A percentile compares a stretch with the other conserved stretches of the same genome.
phyloP scores from a whole-genome alignment of 2,888 invertebrate species.

The Cerceris rybyensis region DNA sequence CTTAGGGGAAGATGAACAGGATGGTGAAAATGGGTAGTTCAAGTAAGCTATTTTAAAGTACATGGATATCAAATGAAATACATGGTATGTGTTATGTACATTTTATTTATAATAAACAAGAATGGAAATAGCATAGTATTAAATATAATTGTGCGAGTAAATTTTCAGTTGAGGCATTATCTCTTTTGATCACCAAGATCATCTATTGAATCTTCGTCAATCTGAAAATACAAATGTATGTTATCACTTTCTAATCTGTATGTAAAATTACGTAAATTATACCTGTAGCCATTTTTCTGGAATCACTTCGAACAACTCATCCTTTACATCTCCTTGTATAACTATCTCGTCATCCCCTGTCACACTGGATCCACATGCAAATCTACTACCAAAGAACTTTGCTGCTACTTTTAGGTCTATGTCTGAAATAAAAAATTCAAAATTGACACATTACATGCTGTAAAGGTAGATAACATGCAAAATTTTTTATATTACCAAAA shows the following conservation, averaged over 20 bases:
- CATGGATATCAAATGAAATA: constrained; percentile 40
- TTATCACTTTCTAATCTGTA: neutral
- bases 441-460: no score
- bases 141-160: constrained; percentile 74
- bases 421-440: constrained; percentile 84
- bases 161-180: constrained; percentile 82
- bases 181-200: constrained; percentile 96
- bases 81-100: constrained; percentile 72
- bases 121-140: constrained; percentile 70
- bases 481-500: constrained; percentile 86
- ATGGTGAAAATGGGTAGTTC: constrained; percentile 65
- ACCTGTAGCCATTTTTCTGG: constrained; percentile 99
- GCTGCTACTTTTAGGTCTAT: constrained; percentile 99
- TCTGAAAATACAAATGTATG: constrained; percentile 82
- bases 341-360: constrained; percentile 99
- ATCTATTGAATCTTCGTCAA: constrained; percentile 96
- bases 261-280: constrained; percentile 50
- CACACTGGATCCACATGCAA: constrained; percentile 99
- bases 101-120: constrained; percentile 76
- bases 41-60: constrained; percentile 25
- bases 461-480: constrained; percentile 6
- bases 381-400: constrained; percentile 98
- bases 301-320: constrained; percentile 98
- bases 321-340: constrained; percentile 99
- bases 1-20: constrained; percentile 83